Conservation (phyloP, 2,113 vertebrate genomes). For the Nerophis lumbriciformis region DNA sequence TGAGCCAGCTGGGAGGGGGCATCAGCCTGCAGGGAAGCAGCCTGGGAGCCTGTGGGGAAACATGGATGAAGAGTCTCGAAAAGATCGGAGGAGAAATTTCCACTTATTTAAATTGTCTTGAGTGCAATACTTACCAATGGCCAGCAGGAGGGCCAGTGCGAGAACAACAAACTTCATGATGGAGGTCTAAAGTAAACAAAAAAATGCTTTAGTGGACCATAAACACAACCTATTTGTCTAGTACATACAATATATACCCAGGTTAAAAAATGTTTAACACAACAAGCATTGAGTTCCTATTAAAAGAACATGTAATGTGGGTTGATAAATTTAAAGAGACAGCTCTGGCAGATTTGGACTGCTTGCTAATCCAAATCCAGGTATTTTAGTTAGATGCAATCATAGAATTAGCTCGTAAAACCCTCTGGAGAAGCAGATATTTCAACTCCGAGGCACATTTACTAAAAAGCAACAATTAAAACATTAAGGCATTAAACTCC, state of each 20-base stretch:
- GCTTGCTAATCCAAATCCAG: conserved; percentile 27
- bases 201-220: not conserved
- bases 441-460: not conserved
- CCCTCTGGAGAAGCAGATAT: not conserved
- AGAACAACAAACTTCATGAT: conserved; percentile 73
- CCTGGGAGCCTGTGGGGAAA: conserved; percentile 62
- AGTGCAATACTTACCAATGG: conserved; percentile 58
- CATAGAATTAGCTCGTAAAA: conserved; percentile 14
- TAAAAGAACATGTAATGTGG: conserved; percentile 33
- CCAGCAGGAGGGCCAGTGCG: conserved; percentile 65
- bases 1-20: conserved; percentile 53
- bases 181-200: conserved; percentile 47
- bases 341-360: conserved; percentile 35
- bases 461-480: not conserved
- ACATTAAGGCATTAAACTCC: not conserved
- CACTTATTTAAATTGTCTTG: not conserved
- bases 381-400: conserved; percentile 8
- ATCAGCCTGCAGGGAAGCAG: conserved; percentile 62
- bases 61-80: not conserved
- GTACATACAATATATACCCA: too few relatives aligned
- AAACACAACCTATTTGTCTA: too few relatives aligned
- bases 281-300: conserved; percentile 10
- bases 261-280: not conserved
- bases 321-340: conserved; percentile 29
- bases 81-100: not conserved